Evolutionary conservation across 2,797 vertebrate species (phyloP), one percentile per base, ranked within the genome.

Genomic region (Potorous gilbertii): DNA sequence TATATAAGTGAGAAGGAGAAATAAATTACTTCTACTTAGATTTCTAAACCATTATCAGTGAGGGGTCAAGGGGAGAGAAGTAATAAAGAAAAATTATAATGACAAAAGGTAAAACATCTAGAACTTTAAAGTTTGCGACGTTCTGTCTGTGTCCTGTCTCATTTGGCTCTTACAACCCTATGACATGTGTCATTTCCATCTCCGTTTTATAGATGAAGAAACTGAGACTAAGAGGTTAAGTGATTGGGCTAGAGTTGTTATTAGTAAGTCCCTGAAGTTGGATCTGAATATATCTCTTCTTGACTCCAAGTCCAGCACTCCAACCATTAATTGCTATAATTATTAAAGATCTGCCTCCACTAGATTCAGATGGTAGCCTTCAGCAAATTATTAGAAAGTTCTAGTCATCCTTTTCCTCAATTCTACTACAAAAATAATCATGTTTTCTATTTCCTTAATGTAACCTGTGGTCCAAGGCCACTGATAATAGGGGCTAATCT

Each of bases 371-470:
- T 24, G 92, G 52, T 46, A 90, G 55, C 90, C 87, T 56, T n/a
- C 29, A 57, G 90, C 62, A 96, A 87, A 66, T 91, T 89, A 90
- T 4, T 14, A 54, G 74, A 56, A 24, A 16, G 29, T n/a, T 92
- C 52, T 91, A 55, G n/a, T 89, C 50, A 62, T 94, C 57, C 40
- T 89, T 6, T 57, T 54, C 40, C 92, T 93, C 24, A 95, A n/a
- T 62, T 66, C 92, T 93, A 96, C 29, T 62, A 74, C 56, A 56
- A 93, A 54, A 55, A 93, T 21, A 14, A 40, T 74, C 14, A 59
- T n/a, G 62, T 52, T 94, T 92, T 74, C 92, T 11, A 5, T 62
- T 56, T 92, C 91, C n/a, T 94, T 93, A 74, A n/a, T 74, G 62
- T 74, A 74, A 40, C 34, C 34, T n/a, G 34, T 50, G 40, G 10